Base-by-base conservation (phyloP, 2,113 vertebrate species). In the Gobiocypris rarus region DNA sequence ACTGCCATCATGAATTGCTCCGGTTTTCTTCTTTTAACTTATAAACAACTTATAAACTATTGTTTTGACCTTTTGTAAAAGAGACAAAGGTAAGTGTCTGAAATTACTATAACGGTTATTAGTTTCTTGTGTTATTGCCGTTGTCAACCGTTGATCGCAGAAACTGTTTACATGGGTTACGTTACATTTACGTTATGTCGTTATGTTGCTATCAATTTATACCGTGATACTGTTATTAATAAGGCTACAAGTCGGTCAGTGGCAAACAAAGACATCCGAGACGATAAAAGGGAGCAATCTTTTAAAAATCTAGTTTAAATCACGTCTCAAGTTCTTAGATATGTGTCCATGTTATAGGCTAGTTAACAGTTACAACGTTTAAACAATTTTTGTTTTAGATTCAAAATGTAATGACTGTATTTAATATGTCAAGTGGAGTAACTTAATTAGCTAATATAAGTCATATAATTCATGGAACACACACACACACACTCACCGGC, bases 51-150 rank as follows among this genome's bases (percentile, higher is more conserved):
- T 24, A 26, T 26, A 22, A 24, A 13, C n/a, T 24, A 4, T 78
- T 50, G n/a, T 15, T 50, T 9, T 50, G n/a, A 50, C 14, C 19
- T 74, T 48, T 45, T 28, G 13, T 50, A 31, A 15, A 8, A 26
- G n/a, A 78, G 8, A 26, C 17, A 13, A 59, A 45, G 75, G 75
- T 78, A 78, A 78, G 75, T 61, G 75, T 61, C 54, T 59, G 8
- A 78, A 41, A 41, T 43, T 19, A 50, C 43, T 26, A 28, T 74
- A 4, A 28, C 0, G 24, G 8, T 22, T 74, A 28, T 14, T 9
- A 74, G n/a, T 50, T 26, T 17, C 31, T 43, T 61, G 19, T n/a
- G 22, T 26, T 71, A 0, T 13, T 22, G 31, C 3, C n/a, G 34
- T 43, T 59, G 52, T 11, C 45, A 52, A 54, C 17, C 26, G 15